These are phyloP conservation scores for Mycteria americana DNA, from an alignment of 2,797 vertebrate genomes.

Conservation along the genomic window DNA sequence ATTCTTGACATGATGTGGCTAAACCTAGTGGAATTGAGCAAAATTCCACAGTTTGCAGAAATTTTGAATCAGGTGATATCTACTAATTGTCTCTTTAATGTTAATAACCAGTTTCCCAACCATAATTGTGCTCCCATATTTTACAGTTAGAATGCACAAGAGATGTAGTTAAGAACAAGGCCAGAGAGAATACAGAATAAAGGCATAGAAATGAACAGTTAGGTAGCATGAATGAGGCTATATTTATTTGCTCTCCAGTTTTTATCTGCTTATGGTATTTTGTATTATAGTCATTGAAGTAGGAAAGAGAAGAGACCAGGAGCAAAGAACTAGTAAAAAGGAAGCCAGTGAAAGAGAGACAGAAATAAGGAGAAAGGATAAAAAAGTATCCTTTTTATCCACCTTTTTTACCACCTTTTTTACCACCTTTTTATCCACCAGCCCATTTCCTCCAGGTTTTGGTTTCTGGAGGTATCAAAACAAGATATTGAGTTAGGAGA, in stretches of 20 bases:
- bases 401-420: too few relatives aligned
- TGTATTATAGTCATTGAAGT: not conserved
- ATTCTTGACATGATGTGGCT: conserved; percentile 85
- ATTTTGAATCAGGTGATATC: conserved; percentile 79
- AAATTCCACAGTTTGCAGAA: conserved; percentile 77
- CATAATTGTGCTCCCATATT: not conserved
- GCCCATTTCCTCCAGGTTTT: not conserved
- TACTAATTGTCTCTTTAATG: not conserved
- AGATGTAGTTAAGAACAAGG: not conserved
- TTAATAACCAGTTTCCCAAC: not conserved
- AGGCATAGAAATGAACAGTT: not conserved
- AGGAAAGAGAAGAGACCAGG: not conserved
- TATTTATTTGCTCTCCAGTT: not conserved
- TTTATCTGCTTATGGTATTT: not conserved
- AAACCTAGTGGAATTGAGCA: conserved; percentile 84
- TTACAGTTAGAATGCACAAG: not conserved
- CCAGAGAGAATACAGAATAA: not conserved
- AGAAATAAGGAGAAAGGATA: not conserved
- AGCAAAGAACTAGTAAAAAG: not conserved
- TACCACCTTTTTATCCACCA: too few relatives aligned
- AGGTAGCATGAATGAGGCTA: not conserved
- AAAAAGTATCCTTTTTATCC: too few relatives aligned
- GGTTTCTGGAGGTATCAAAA: not conserved
- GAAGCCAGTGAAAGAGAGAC: not conserved
- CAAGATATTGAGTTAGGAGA: not conserved